Evolutionary conservation across 2,888 invertebrate genomes (phyloP), one percentile per base, ranked within the genome.

Genomic region (Chaitophorus viminalis): DNA sequence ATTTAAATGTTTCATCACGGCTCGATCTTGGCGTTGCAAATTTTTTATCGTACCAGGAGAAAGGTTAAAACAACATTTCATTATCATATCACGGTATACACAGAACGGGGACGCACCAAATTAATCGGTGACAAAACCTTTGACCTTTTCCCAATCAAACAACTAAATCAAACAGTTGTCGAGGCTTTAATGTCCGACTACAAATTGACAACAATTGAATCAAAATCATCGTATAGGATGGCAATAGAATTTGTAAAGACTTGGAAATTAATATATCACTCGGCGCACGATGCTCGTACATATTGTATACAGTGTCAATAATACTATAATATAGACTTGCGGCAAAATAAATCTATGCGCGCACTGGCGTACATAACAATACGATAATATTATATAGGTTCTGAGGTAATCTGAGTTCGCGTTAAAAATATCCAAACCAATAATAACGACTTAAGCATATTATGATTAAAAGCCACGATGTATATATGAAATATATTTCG

Each of bases 91-190:
- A n/a, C n/a, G 9, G 70, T 70, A 17, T n/a, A 72, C 72, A 4
- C 31, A 17, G 17, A 18, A 4, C 52, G 46, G 31, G n/a, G n/a
- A n/a, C n/a, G 25, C 70, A 52, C 31, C 52, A 70, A 31, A 82
- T 72, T 46, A 31, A 46, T 29, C 46, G 82, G 70, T 46, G 82
- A 46, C 68, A n/a, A 81, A 65, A 60, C 68, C 46, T 70, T 82
- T 70, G 70, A 82, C 82, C 70, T 82, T 70, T 82, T 68, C 14
- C 31, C 18, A 82, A 81, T 81, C n/a, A 81, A 81, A 81, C 70
- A 82, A 72, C 39, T 31, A 25, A 72, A n/a, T n/a, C 18, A 33
- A 17, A 65, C 60, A 14, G 25, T 25, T 25, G 25, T 31, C 82
- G 52, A 82, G 82, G 82, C 70, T 54, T 14, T 11, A 36, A 74